Evolutionary conservation across 2,113 vertebrate genomes (phyloP).

Genomic region (Geococcyx californianus): DNA sequence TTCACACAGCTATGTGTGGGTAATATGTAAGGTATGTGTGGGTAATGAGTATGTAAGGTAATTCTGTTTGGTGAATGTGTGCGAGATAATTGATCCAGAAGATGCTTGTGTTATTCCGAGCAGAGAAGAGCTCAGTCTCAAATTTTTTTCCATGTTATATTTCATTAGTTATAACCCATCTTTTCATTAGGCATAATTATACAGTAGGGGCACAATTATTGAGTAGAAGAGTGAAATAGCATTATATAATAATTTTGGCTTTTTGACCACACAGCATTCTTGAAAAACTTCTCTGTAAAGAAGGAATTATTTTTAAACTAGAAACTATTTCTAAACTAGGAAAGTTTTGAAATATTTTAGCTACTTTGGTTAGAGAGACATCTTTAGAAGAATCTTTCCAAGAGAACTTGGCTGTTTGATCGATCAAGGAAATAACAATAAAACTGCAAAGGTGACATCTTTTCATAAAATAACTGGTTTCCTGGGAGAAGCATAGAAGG

Average conservation of each 20-base stretch:
- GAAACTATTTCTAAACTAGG: not conserved
- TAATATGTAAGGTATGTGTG: not conserved
- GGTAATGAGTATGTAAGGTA: not conserved
- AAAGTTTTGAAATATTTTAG: not conserved
- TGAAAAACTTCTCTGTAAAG: not conserved
- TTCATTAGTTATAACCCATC: not conserved
- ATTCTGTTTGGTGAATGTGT: not conserved
- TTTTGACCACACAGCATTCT: not conserved
- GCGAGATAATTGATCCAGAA: not conserved
- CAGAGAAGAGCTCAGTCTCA: not conserved
- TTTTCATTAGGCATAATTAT: not conserved
- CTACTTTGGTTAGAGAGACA: not conserved
- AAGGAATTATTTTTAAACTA: not conserved
- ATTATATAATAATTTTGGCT: not conserved
- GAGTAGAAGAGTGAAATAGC: not conserved
- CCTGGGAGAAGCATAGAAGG: not conserved
- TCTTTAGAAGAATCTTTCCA: not conserved
- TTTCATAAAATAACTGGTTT: not conserved
- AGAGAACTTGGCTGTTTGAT: not conserved
- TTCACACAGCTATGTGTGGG: not conserved
- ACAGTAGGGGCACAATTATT: not conserved
- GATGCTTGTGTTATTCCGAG: rapidly evolving
- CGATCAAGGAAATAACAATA: not conserved
- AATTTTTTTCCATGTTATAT: not conserved
- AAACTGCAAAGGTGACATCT: not conserved